Conservation (phyloP, 1,140 invertebrate genomes). For the Drosophila sulfurigaster region DNA sequence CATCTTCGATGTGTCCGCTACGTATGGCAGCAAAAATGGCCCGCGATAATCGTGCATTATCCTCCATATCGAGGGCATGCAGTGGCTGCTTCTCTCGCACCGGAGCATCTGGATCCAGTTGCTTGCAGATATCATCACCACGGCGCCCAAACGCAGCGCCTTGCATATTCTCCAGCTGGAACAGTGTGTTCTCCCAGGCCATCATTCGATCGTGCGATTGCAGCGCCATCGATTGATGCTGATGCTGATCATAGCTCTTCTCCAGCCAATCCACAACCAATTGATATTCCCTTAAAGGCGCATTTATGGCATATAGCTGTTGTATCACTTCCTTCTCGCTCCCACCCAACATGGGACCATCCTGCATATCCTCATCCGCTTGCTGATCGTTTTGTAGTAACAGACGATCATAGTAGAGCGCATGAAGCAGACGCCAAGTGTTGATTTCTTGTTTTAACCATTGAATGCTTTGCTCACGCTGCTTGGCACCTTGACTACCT, state of each 20-base stretch:
- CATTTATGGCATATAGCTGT: conserved; percentile 86
- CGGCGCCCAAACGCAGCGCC: conserved; percentile 86
- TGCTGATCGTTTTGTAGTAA: conserved; percentile 85
- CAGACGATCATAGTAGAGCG: conserved; percentile 92
- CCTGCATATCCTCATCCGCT: conserved; percentile 85
- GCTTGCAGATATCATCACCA: conserved; percentile 88
- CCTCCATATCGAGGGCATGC: conserved; percentile 95
- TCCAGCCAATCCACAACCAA: conserved; percentile 97
- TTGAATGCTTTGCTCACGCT: conserved; percentile 37
- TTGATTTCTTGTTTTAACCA: conserved; percentile 93
- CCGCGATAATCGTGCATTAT: conserved; percentile 91
- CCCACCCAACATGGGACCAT: conserved; percentile 83
- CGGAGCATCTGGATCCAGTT: conserved; percentile 97
- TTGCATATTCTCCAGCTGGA: conserved; percentile 87
- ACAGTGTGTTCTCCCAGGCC: conserved; percentile 96
- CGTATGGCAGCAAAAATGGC: conserved; percentile 92
- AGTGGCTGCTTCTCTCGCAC: conserved; percentile 91
- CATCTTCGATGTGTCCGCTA: conserved; percentile 93
- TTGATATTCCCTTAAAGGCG: conserved; percentile 91
- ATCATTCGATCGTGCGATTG: conserved; percentile 91
- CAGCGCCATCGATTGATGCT: conserved; percentile 87
- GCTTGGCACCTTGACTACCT: conserved; percentile 53
- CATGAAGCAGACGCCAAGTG: conserved; percentile 93
- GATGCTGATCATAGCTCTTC: conserved; percentile 90
- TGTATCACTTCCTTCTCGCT: conserved; percentile 87